These are phyloP conservation scores for Spheniscus mendiculus DNA, from an alignment of 2,113 vertebrate genomes.

Conservation along the genomic window DNA sequence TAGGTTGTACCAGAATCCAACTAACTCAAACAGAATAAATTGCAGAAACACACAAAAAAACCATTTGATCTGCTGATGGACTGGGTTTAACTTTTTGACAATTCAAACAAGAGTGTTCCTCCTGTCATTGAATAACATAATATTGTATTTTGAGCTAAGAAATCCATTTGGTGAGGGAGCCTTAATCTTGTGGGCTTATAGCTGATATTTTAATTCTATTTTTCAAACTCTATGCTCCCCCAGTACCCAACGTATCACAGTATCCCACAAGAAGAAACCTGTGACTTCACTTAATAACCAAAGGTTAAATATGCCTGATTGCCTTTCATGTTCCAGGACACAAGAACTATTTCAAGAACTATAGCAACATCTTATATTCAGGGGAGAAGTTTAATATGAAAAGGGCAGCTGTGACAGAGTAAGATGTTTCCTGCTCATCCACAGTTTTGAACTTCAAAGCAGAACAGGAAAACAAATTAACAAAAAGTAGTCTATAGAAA, in stretches of 20 bases:
- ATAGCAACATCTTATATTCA: background rate
- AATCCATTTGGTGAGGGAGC: background rate
- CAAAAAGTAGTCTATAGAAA: background rate
- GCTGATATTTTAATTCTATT: background rate
- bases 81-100: background rate
- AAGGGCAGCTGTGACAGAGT: background rate
- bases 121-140: background rate
- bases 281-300: background rate
- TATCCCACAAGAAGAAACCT: background rate
- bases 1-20: background rate
- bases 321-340: background rate
- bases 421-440: background rate
- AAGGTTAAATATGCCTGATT: background rate
- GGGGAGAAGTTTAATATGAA: background rate
- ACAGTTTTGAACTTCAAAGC: background rate
- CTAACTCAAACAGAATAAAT: background rate
- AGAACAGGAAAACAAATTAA: background rate
- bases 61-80: background rate
- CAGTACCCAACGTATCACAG: background rate
- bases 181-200: background rate
- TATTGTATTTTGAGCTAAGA: background rate
- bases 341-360: background rate
- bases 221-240: background rate
- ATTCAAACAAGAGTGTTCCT: background rate
- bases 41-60: background rate